phyloP scores from a whole-genome alignment of 2,888 invertebrate genomes.

The Scaptomyza tumidula region DNA sequence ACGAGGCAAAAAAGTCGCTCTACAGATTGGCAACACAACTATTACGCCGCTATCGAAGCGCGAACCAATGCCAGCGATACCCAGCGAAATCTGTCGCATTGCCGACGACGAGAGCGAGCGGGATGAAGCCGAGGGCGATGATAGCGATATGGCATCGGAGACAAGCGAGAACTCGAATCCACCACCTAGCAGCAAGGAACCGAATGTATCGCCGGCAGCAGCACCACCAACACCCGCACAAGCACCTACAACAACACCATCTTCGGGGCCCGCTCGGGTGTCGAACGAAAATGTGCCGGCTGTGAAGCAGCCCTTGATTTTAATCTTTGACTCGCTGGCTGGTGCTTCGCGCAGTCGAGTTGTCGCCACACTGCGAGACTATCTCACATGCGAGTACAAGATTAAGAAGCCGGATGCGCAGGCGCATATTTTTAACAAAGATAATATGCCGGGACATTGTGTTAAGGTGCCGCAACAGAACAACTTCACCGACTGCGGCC shows the following conservation, averaged over 20 bases:
- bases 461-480: slow-evolving; percentile 98
- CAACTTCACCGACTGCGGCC: slow-evolving; percentile 98
- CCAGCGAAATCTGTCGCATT: slow-evolving; percentile 85
- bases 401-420: slow-evolving; percentile 87
- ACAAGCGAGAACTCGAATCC: slow-evolving; percentile 80
- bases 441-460: slow-evolving; percentile 93
- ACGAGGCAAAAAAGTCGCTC: slow-evolving; percentile 85
- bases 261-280: slow-evolving; percentile 34
- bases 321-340: slow-evolving; percentile 97
- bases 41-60: slow-evolving; percentile 85
- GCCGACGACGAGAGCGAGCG: slow-evolving; percentile 90
- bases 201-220: slow-evolving; percentile 1
- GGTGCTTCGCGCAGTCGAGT: slow-evolving; percentile 92
- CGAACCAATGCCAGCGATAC: slow-evolving; percentile 82
- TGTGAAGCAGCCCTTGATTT: slow-evolving; percentile 90
- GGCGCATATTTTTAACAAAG: slow-evolving; percentile 88
- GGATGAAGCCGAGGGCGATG: slow-evolving; percentile 92
- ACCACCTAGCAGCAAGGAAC: slow-evolving; percentile 52
- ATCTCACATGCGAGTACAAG: slow-evolving; percentile 93
- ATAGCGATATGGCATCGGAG: slow-evolving; percentile 88
- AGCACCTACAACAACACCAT: slow-evolving; percentile 18
- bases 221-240: slow-evolving; percentile 4
- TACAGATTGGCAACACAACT: slow-evolving; percentile 89
- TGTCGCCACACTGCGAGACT: slow-evolving; percentile 95
- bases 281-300: slow-evolving; percentile 55